phyloP scores from a whole-genome alignment of 2,113 vertebrate genomes.

The Petrocephalus microphthalmus region DNA sequence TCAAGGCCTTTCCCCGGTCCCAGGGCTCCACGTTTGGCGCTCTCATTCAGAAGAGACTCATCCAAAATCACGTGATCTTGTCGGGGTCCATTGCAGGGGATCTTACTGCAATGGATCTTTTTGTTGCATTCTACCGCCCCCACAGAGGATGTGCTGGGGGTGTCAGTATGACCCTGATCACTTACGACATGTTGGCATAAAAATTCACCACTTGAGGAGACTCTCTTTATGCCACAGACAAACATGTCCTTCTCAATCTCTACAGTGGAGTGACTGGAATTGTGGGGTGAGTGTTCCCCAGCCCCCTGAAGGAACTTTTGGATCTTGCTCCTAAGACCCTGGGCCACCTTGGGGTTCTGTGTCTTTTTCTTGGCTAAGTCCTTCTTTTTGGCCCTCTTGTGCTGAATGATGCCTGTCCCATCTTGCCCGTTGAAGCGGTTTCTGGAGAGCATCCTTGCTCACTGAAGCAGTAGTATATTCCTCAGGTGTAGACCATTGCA shows the following conservation, averaged over 20 bases:
- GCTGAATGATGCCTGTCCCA: slow-evolving; percentile 57
- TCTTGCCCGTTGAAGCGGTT: slow-evolving; percentile 72
- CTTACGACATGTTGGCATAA: slow-evolving; percentile 43
- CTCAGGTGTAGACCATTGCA: not conserved
- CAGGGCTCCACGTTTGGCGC: not conserved
- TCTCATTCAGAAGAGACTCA: not conserved
- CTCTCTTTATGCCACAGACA: slow-evolving; percentile 43
- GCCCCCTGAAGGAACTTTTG: slow-evolving; percentile 72
- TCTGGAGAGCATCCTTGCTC: slow-evolving; percentile 67
- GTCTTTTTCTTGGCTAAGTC: slow-evolving; percentile 62
- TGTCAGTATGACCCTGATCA: slow-evolving; percentile 39
- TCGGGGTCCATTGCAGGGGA: slow-evolving; percentile 48
- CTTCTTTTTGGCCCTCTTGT: slow-evolving; percentile 60
- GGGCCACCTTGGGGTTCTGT: slow-evolving; percentile 63
- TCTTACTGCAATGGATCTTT: slow-evolving; percentile 63
- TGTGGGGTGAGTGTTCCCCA: slow-evolving; percentile 54
- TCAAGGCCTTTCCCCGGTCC: not conserved
- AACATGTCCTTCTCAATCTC: slow-evolving; percentile 58
- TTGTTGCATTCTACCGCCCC: slow-evolving; percentile 67
- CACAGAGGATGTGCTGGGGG: slow-evolving; percentile 45
- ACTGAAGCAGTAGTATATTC: not conserved
- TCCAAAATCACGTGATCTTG: slow-evolving; percentile 7
- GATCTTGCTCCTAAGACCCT: slow-evolving; percentile 73
- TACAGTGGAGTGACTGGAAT: slow-evolving; percentile 56
- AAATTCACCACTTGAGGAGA: slow-evolving; percentile 31